phyloP scores from a whole-genome alignment of 2,888 invertebrate species.

The Drosophila algonquin region DNA sequence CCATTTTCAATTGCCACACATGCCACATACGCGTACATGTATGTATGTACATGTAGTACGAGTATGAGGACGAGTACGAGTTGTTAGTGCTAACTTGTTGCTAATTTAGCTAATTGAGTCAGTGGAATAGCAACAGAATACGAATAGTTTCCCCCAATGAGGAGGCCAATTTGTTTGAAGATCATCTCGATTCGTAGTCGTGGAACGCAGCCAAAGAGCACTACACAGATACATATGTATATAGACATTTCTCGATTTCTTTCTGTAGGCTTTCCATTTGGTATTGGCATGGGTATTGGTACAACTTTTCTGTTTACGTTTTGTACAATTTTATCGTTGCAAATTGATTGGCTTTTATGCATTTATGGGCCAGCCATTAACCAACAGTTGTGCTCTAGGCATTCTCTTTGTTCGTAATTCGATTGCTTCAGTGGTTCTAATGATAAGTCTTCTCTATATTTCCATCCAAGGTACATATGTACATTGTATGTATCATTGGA shows the following conservation, averaged over 20 bases:
- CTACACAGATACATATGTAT: neutral
- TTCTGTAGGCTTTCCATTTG: conserved; percentile 49
- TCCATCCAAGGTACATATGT: neutral
- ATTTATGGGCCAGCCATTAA: conserved; percentile 51
- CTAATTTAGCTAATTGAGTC: conserved; percentile 74
- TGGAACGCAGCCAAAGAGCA: conserved; percentile 21
- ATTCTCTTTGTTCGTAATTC: conserved; percentile 41
- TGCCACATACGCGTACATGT: conserved; percentile 31
- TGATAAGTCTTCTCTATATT: neutral
- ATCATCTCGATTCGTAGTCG: conserved; percentile 34
- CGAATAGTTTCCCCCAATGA: neutral
- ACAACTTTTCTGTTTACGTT: conserved; percentile 44
- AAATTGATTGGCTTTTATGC: conserved; percentile 53
- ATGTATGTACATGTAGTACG: conserved; percentile 3
- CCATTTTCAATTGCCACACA: conserved; percentile 31
- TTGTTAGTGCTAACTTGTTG: conserved; percentile 57
- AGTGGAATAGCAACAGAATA: conserved; percentile 48
- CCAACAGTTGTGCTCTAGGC: conserved; percentile 29
- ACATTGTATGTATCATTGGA: neutral
- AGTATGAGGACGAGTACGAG: conserved; percentile 1
- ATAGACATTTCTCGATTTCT: conserved; percentile 28
- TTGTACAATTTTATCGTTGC: conserved; percentile 25
- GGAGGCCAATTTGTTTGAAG: conserved; percentile 40
- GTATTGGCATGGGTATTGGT: conserved; percentile 6
- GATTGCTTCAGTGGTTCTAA: conserved; percentile 7